Percentiles rank a stretch among this genome's conserved stretches.
phyloP scores from a whole-genome alignment of 2,113 vertebrate species.

The Puma concolor region DNA sequence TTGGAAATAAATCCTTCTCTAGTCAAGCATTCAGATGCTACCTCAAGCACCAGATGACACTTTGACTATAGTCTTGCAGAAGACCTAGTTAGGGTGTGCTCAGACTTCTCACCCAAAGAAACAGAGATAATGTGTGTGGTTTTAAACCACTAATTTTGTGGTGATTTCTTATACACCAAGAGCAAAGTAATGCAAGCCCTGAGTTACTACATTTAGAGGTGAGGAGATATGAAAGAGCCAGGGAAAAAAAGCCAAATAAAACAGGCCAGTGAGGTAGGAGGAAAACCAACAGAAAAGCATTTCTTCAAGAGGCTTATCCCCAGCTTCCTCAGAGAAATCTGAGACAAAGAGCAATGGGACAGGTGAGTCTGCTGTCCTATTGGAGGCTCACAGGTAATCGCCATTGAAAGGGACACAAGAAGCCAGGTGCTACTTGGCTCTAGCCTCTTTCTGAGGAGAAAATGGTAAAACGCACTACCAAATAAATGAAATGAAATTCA shows the following conservation, averaged over 20 bases:
- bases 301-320: neutral
- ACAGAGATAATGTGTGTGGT: neutral
- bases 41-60: neutral
- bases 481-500: slow-evolving; percentile 42
- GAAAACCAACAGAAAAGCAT: neutral
- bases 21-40: neutral
- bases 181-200: neutral
- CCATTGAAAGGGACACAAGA: neutral
- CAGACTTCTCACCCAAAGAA: neutral
- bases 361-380: neutral
- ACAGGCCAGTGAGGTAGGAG: neutral
- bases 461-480: neutral
- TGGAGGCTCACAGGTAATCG: neutral
- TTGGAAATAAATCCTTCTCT: neutral
- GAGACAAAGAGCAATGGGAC: neutral
- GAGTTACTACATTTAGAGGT: neutral
- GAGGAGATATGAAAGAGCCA: neutral
- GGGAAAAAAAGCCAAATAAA: neutral
- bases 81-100: neutral
- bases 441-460: neutral
- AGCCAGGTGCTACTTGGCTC: neutral
- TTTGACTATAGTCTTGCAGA: neutral
- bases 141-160: neutral
- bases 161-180: neutral
- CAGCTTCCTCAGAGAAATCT: neutral